Conservation (phyloP, 2,113 vertebrate species). For the Ciconia boyciana region DNA sequence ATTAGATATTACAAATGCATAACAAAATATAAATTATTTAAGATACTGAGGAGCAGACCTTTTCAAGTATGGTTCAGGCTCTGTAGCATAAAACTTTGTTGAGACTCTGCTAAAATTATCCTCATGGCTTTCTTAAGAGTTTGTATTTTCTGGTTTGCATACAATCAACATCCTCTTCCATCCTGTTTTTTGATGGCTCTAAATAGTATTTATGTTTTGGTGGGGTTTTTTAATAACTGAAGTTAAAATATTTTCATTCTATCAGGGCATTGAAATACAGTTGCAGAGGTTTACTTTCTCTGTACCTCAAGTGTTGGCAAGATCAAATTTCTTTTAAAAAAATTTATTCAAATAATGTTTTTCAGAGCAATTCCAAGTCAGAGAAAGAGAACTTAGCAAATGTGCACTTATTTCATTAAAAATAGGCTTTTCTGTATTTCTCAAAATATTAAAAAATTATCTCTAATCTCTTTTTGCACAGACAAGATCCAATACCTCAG, state of each 20-base stretch:
- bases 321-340: not conserved
- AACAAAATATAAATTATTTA: not conserved
- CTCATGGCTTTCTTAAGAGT: not conserved
- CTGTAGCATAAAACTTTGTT: not conserved
- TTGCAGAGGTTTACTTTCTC: not conserved
- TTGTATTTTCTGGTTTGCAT: not conserved
- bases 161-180: not conserved
- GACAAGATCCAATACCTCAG: not conserved
- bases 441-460: not conserved
- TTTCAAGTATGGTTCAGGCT: not conserved
- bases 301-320: not conserved
- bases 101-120: not conserved
- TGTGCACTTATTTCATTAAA: not conserved
- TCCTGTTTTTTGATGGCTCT: not conserved
- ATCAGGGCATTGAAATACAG: not conserved
- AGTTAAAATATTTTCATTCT: not conserved
- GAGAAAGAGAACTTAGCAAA: not conserved
- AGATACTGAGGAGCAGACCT: not conserved
- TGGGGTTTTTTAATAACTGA: not conserved
- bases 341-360: not conserved
- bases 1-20: not conserved
- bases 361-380: not conserved
- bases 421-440: not conserved
- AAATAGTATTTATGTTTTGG: not conserved
- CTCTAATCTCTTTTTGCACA: not conserved